A percentile compares a stretch with the other conserved stretches of the same genome.
Conservation (phyloP, 2,797 vertebrate species). For the Triplophysa bombifrons region DNA sequence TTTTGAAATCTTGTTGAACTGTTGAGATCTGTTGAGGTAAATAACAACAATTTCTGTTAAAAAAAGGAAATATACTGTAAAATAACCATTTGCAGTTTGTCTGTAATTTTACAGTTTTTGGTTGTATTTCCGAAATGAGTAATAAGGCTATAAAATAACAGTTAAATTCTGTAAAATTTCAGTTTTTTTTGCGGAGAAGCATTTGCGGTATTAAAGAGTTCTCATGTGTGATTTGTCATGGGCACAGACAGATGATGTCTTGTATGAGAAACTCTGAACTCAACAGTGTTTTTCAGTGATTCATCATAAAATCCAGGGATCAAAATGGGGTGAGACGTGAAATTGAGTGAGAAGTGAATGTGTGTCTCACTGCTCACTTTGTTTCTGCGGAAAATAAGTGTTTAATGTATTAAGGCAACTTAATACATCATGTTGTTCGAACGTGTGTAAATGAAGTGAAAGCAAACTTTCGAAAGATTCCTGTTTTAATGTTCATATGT, state of each 20-base stretch:
- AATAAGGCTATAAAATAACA: too few relatives aligned
- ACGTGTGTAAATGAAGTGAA: background rate
- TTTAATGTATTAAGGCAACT: too few relatives aligned
- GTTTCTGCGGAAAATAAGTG: too few relatives aligned
- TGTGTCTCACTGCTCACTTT: background rate
- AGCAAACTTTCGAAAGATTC: background rate
- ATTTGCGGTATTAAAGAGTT: too few relatives aligned
- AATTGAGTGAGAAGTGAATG: background rate
- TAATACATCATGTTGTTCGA: background rate
- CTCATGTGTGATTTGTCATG: background rate
- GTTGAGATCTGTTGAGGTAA: background rate
- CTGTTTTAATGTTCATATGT: background rate
- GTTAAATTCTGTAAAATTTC: too few relatives aligned
- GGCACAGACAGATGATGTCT: background rate
- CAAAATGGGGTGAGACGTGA: slow-evolving; percentile 1
- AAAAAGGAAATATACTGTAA: too few relatives aligned
- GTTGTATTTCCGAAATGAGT: too few relatives aligned
- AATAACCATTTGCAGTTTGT: too few relatives aligned
- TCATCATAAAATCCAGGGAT: background rate
- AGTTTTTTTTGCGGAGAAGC: too few relatives aligned
- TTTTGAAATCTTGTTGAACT: background rate
- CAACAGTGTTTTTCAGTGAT: background rate
- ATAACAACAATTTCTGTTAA: background rate
- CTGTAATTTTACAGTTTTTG: too few relatives aligned
- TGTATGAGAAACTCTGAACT: background rate